Evolutionary conservation across 2,113 vertebrate species (phyloP), one percentile per base, ranked within the genome.

Genomic region (Syrrhaptes paradoxus): DNA sequence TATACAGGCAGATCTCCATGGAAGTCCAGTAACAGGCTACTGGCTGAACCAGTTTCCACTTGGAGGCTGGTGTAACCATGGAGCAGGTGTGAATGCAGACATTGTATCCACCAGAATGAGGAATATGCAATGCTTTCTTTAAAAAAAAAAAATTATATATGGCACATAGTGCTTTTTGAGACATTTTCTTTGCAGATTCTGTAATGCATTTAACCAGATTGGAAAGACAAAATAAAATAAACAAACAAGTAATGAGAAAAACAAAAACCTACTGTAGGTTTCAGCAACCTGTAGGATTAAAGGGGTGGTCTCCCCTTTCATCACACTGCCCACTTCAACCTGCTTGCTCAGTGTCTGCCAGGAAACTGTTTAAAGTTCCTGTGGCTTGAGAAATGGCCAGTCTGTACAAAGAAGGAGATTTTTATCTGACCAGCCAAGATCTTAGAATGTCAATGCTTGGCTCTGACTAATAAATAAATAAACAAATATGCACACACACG

Each of bases 311-410:
- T 93, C 34, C 32, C 46, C 77, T 97, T 98, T 97, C 90, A 96
- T 96, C 87, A 82, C 36, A 68, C 81, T 96, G 61, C 43, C 38
- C 71, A 79, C 92, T 97, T 97, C 91, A 97, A 98, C 97, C 96
- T 97, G 96, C 92, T 96, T 97, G 49, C 75, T 80, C 84, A 52
- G 9, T 81, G 93, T 74, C 87, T 96, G 95, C 85, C 81, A 87
- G 94, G 74, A 97, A 97, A 97, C 96, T 94, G 94, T 94, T 98
- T 95, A 90, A 97, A 98, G 96, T 97, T 98, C 96, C 77, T 97
- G 97, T 97, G 97, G 97, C 75, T 98, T 98, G 97, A 95, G 92
- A 72, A 79, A 83, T 78, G 80, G 90, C 97, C 98, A 98, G 0
- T 36, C 84, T 92, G 96, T 92, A 95, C 71, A 95, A 95, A 97